Conservation (phyloP, 2,113 vertebrate species). For the Zosterops lateralis region DNA sequence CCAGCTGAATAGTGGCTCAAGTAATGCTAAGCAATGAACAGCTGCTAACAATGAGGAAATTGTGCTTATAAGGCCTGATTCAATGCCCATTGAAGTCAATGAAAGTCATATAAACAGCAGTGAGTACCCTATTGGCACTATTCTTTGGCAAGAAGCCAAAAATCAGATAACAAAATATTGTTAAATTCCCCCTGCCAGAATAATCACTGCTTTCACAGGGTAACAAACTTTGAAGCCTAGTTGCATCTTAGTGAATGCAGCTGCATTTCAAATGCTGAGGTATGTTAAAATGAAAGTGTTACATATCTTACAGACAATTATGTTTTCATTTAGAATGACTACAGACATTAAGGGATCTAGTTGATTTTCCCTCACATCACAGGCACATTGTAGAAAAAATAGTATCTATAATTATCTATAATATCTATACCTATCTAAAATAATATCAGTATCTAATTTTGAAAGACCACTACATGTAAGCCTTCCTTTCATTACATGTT, state of each 20-base stretch:
- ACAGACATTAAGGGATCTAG: not conserved
- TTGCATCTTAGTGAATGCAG: not conserved
- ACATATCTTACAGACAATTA: not conserved
- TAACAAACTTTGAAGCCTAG: not conserved
- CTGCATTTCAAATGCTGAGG: not conserved
- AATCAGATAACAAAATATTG: not conserved
- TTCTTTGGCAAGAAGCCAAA: slow-evolving; percentile 9
- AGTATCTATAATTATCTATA: not conserved
- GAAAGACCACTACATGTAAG: not conserved
- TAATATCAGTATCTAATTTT: not conserved
- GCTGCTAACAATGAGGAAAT: slow-evolving; percentile 64
- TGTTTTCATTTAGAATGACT: not conserved
- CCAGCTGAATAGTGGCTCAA: slow-evolving; percentile 48
- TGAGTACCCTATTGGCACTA: not conserved
- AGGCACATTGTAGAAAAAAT: not conserved
- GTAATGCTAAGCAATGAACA: slow-evolving; percentile 49
- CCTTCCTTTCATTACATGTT: not conserved
- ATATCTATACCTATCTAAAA: not conserved
- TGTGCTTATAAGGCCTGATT: slow-evolving; percentile 44
- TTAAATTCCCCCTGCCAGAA: not conserved
- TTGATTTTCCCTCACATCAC: not conserved
- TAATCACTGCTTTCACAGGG: not conserved
- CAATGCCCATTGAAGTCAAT: slow-evolving; percentile 18
- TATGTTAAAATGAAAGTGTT: not conserved
- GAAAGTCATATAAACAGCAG: slow-evolving; percentile 47